Evolutionary conservation across 2,113 vertebrate species (phyloP).

Genomic region (Cyanocitta stelleri): DNA sequence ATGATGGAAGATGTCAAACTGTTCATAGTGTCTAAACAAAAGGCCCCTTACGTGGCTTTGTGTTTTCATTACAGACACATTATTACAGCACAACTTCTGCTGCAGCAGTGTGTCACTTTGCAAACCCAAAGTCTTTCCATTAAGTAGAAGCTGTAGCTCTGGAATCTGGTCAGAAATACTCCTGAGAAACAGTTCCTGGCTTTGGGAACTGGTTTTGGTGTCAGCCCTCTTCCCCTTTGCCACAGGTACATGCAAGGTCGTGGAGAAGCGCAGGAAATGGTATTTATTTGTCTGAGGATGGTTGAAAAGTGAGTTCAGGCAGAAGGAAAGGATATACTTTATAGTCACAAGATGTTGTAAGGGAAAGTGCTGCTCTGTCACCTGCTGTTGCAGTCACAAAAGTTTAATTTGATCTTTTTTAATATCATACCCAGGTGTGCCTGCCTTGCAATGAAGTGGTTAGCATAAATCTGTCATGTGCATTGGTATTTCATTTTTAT

Average conservation of each 20-base stretch:
- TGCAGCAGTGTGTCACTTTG: not conserved
- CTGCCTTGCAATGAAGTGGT: slow-evolving; percentile 30
- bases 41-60: not conserved
- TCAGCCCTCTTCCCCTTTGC: not conserved
- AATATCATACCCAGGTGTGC: slow-evolving; percentile 55
- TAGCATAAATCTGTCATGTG: slow-evolving; percentile 57
- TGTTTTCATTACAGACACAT: not conserved
- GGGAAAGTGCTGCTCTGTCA: not conserved
- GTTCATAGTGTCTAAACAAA: slow-evolving; percentile 9
- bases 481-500: slow-evolving; percentile 43
- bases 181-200: not conserved
- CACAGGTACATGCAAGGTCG: rapidly evolving
- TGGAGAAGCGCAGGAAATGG: not conserved
- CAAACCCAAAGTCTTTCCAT: not conserved
- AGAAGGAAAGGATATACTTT: not conserved
- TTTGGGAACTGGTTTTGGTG: not conserved
- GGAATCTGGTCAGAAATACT: not conserved
- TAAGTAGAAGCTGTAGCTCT: not conserved
- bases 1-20: slow-evolving; percentile 13
- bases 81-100: not conserved
- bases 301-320: not conserved
- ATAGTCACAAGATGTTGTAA: not conserved
- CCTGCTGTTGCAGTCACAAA: slow-evolving; percentile 35
- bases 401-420: slow-evolving; percentile 67
- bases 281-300: not conserved